Conservation (phyloP, 2,888 invertebrate genomes). For the Apocheima hispidaria region DNA sequence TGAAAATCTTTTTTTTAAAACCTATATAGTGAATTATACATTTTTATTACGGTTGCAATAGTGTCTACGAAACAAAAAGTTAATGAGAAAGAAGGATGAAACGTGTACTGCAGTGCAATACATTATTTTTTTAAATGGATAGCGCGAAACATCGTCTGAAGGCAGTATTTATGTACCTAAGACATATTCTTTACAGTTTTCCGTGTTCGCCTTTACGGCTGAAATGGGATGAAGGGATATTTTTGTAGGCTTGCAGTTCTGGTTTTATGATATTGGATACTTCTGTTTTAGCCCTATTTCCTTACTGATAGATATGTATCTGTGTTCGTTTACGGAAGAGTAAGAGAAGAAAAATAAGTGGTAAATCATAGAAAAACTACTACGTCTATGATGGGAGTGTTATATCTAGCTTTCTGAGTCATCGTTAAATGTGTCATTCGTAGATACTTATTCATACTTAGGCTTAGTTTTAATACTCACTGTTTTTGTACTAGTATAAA, state of each 20-base stretch:
- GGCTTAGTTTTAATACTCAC: neutral
- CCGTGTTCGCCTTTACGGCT: slow-evolving; percentile 66
- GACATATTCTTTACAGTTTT: slow-evolving; percentile 75
- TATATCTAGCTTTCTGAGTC: slow-evolving; percentile 64
- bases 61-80: slow-evolving; percentile 17
- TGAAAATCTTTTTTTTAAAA: slow-evolving; percentile 15
- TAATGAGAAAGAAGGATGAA: slow-evolving; percentile 21
- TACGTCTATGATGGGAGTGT: slow-evolving; percentile 60
- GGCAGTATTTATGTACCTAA: slow-evolving; percentile 70
- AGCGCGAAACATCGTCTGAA: slow-evolving; percentile 72
- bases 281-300: slow-evolving; percentile 12
- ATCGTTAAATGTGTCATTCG: slow-evolving; percentile 45
- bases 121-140: slow-evolving; percentile 64
- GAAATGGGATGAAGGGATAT: slow-evolving; percentile 67
- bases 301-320: slow-evolving; percentile 3
- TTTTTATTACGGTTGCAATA: slow-evolving; percentile 10
- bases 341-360: slow-evolving; percentile 33
- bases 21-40: neutral
- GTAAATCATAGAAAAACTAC: slow-evolving; percentile 54
- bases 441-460: neutral
- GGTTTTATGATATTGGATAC: slow-evolving; percentile 71
- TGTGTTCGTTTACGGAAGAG: neutral
- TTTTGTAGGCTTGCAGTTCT: slow-evolving; percentile 63
- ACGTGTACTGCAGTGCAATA: slow-evolving; percentile 50
- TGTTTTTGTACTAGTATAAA: no score